phyloP scores from a whole-genome alignment of 2,797 vertebrate genomes.

The Ctenopoma kingsleyae region DNA sequence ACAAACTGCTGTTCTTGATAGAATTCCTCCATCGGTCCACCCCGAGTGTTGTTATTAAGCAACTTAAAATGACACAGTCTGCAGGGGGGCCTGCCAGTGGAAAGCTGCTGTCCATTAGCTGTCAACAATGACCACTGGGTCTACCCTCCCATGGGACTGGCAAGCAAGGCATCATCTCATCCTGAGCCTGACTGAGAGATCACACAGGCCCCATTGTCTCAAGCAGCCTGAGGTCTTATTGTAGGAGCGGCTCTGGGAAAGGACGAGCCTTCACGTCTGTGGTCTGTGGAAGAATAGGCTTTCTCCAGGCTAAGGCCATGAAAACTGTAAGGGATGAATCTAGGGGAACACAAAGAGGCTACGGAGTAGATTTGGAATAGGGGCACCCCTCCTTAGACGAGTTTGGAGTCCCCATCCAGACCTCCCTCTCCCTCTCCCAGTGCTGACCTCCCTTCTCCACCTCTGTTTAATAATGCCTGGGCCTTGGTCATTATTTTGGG shows the following conservation, averaged over 20 bases:
- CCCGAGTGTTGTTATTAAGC: slow-evolving; percentile 68
- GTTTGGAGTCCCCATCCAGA: slow-evolving; percentile 84
- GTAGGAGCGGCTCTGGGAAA: slow-evolving; percentile 78
- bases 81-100: slow-evolving; percentile 65
- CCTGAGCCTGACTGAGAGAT: slow-evolving; percentile 75
- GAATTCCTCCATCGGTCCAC: slow-evolving; percentile 59
- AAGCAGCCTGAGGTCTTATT: slow-evolving; percentile 75
- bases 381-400: slow-evolving; percentile 83
- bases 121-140: slow-evolving; percentile 79
- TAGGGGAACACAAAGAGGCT: slow-evolving; percentile 90
- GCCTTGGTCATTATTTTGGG: slow-evolving; percentile 97
- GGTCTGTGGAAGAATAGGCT: slow-evolving; percentile 72
- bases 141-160: slow-evolving; percentile 75
- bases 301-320: slow-evolving; percentile 90
- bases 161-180: slow-evolving; percentile 79
- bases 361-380: slow-evolving; percentile 87
- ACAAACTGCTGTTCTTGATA: slow-evolving; percentile 67
- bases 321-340: slow-evolving; percentile 86
- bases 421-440: slow-evolving; percentile 86
- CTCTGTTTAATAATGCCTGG: slow-evolving; percentile 90
- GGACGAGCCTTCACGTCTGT: slow-evolving; percentile 76
- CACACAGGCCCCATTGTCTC: slow-evolving; percentile 81
- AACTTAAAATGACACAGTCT: slow-evolving; percentile 72
- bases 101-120: slow-evolving; percentile 82
- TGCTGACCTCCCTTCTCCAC: slow-evolving; percentile 93